These are phyloP conservation scores for Anarrhichthys ocellatus DNA, from an alignment of 2,113 vertebrate genomes.

Conservation along the genomic window DNA sequence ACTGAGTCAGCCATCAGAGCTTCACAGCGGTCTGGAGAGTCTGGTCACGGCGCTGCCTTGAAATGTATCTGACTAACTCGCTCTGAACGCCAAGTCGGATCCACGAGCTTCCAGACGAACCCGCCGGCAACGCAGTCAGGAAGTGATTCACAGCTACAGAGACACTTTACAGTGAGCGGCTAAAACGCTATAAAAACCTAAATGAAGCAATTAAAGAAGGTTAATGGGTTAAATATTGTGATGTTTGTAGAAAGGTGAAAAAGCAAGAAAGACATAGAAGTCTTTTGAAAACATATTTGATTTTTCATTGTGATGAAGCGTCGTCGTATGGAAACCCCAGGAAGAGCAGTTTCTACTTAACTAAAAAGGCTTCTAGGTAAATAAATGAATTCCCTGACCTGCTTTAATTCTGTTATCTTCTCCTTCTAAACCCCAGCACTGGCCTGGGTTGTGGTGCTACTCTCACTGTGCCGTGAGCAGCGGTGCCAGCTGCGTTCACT, in stretches of 20 bases:
- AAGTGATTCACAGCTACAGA: not conserved
- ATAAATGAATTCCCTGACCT: too few species aligned
- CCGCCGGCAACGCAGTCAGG: not conserved
- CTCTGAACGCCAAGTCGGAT: not conserved
- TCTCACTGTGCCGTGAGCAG: not conserved
- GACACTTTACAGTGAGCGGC: not conserved
- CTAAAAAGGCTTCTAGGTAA: too few species aligned
- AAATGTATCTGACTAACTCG: not conserved
- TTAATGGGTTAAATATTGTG: not conserved
- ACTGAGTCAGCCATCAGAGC: not conserved
- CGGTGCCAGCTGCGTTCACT: not conserved
- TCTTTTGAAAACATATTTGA: not conserved
- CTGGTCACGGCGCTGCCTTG: not conserved
- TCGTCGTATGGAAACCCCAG: too few species aligned
- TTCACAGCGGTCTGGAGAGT: not conserved
- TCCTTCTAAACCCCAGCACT: not conserved
- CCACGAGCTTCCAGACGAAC: not conserved
- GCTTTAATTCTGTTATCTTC: not conserved
- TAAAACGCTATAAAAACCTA: not conserved
- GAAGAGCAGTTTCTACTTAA: too few species aligned
- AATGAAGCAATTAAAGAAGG: not conserved
- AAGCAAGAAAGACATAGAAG: not conserved
- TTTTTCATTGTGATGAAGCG: too few species aligned
- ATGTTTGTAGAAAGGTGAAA: not conserved
- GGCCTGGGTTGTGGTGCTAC: not conserved